Evolutionary conservation across 2,888 invertebrate species (phyloP), one percentile per base, ranked within the genome.

Genomic region (Cinara cedri): DNA sequence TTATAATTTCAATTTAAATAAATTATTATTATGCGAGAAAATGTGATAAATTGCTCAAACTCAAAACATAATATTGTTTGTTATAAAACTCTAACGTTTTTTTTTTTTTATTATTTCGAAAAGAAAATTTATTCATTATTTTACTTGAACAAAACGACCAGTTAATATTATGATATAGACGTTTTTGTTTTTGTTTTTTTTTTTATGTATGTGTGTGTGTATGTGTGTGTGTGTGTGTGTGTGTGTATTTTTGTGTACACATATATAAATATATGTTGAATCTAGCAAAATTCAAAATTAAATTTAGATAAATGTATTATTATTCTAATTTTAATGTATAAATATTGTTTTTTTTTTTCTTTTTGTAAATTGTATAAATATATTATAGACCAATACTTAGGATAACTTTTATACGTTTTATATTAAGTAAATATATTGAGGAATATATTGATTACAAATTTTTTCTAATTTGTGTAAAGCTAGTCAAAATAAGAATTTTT

Each of bases 41-140:
- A 78, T 78, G 76, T 78, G 76, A 78, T 78, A 78, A 66, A 78
- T 78, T 78, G 76, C 76, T 78, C 76, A 78, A 78, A 78, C 76
- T 78, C 76, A 78, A 78, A 78, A 68, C 16, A 66, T 19, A 76
- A n/a, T n/a, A n/a, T n/a, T n/a, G n/a, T n/a, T n/a, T n/a, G n/a
- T 34, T 34, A 34, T 3, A 34, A 46, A 57, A 75, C 44, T 24
- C 11, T 65, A 65, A 66, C 34, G 49, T 78, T 6, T 3, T 6
- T 6, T 3, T n/a, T 34, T 6, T 3, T 34, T 68, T 60, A n/a
- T 60, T 49, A 54, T 57, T 68, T 66, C 34, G 14, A 57, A 78
- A 26, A 19, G 1, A 75, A 26, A 66, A 68, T 54, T 21, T 34
- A 66, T 76, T 76, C 19, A 66, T 66, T 16, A 55, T 66, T 75